phyloP scores from a whole-genome alignment of 2,888 invertebrate genomes.

The Vannuccia rotundouncinata region DNA sequence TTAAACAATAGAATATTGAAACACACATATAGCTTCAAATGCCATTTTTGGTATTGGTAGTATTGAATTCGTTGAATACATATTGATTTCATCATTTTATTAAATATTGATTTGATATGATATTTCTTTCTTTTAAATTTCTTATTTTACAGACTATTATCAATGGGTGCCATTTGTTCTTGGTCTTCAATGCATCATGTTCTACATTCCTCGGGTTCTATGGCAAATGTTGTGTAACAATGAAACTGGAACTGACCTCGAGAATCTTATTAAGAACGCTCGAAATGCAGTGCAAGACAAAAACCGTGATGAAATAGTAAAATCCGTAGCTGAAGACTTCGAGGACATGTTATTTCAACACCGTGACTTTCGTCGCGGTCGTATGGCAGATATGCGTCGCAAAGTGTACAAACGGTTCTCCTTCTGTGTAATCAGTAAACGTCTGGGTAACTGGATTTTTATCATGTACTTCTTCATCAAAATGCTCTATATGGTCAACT shows the following conservation, averaged over 20 bases:
- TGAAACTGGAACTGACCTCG: background rate
- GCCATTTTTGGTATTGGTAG: no score
- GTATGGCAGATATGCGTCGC: background rate
- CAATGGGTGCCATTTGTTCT: background rate
- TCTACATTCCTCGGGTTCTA: background rate
- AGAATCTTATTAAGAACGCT: background rate
- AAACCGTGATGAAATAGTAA: background rate
- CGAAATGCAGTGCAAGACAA: background rate
- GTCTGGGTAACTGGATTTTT: constrained; percentile 39
- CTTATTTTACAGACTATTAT: constrained; percentile 14
- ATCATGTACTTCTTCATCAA: constrained; percentile 36
- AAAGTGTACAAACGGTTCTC: background rate
- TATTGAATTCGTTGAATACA: no score
- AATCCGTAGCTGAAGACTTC: background rate
- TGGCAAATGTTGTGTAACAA: background rate
- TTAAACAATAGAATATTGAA: no score
- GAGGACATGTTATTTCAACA: constrained; percentile 15
- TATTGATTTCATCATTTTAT: no score
- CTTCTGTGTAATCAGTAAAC: constrained; percentile 29
- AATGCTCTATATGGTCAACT: constrained; percentile 38
- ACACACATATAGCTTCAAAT: no score
- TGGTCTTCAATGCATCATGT: background rate
- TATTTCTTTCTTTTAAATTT: no score
- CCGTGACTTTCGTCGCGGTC: background rate
- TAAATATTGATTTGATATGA: no score